Conservation (phyloP, 2,888 invertebrate genomes). For the Diaperis boleti region DNA sequence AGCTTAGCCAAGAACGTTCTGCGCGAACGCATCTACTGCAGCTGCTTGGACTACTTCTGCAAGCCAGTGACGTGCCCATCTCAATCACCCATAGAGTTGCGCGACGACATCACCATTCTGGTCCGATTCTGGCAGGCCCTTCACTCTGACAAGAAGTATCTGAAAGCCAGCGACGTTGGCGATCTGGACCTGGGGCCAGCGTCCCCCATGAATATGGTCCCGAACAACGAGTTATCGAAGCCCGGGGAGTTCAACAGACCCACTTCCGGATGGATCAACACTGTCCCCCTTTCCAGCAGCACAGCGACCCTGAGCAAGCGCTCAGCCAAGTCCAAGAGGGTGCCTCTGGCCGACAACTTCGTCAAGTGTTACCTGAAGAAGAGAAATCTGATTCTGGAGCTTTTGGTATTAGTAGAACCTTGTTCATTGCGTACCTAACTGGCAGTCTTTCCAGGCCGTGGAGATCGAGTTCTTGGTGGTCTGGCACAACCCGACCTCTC, state of each 20-base stretch:
- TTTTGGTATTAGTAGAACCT: too few relatives aligned
- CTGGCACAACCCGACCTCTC: constrained; percentile 94
- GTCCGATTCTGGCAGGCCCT: constrained; percentile 97
- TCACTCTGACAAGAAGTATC: constrained; percentile 93
- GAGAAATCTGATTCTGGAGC: constrained; percentile 91
- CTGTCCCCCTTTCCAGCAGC: constrained; percentile 82
- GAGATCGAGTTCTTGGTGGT: constrained; percentile 95
- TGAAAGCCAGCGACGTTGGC: constrained; percentile 85
- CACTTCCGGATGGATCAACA: constrained; percentile 92
- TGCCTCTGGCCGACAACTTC: constrained; percentile 79
- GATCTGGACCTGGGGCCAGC: constrained; percentile 62
- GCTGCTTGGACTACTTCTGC: constrained; percentile 96
- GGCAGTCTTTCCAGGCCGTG: constrained; percentile 82
- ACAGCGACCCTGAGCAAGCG: constrained; percentile 78
- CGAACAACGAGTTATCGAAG: constrained; percentile 63
- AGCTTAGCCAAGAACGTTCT: constrained; percentile 92
- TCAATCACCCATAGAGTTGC: constrained; percentile 79
- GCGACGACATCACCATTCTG: constrained; percentile 90
- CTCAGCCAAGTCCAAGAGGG: constrained; percentile 78
- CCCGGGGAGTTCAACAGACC: constrained; percentile 70
- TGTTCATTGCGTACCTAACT: too few relatives aligned
- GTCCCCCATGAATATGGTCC: constrained; percentile 60
- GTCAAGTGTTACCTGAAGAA: constrained; percentile 96
- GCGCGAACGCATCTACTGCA: constrained; percentile 94
- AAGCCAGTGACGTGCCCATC: constrained; percentile 90